Percentiles rank a stretch among this genome's conserved stretches.
Conservation (phyloP, 2,113 vertebrate species). For the Eurystomus gularis region DNA sequence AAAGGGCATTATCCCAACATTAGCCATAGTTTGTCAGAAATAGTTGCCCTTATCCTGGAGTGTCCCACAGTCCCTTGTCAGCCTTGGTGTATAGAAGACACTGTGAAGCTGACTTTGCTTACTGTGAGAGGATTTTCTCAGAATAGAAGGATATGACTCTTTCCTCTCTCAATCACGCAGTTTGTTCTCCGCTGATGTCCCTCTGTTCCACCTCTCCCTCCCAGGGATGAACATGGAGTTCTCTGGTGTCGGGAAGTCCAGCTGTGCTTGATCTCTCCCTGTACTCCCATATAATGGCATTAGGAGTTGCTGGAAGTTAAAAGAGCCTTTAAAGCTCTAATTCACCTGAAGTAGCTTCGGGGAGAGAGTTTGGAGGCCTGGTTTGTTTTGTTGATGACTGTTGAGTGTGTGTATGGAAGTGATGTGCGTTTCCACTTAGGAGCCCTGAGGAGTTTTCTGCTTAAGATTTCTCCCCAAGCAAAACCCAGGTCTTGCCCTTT, state of each 20-base stretch:
- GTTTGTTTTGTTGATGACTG: neutral
- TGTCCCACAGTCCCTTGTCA: neutral
- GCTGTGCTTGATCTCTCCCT: neutral
- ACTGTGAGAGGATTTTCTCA: constrained; percentile 12
- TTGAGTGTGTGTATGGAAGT: neutral
- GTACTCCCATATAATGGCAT: neutral
- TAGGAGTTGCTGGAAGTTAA: neutral
- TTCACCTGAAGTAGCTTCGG: neutral
- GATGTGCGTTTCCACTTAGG: neutral
- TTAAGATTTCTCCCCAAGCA: neutral
- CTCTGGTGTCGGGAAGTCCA: neutral
- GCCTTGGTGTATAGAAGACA: neutral
- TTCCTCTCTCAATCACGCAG: neutral
- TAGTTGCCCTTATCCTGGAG: neutral
- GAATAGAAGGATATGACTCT: neutral
- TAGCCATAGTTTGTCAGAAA: neutral
- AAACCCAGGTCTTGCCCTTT: neutral
- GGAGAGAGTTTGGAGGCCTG: neutral
- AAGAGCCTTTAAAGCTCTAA: neutral
- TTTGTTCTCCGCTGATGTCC: neutral
- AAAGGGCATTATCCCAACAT: neutral
- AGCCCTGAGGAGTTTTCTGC: neutral
- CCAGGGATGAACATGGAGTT: neutral
- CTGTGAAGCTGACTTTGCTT: neutral
- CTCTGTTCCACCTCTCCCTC: neutral